Conservation (phyloP, 2,113 vertebrate genomes). For the Sylvicapra grimmia region DNA sequence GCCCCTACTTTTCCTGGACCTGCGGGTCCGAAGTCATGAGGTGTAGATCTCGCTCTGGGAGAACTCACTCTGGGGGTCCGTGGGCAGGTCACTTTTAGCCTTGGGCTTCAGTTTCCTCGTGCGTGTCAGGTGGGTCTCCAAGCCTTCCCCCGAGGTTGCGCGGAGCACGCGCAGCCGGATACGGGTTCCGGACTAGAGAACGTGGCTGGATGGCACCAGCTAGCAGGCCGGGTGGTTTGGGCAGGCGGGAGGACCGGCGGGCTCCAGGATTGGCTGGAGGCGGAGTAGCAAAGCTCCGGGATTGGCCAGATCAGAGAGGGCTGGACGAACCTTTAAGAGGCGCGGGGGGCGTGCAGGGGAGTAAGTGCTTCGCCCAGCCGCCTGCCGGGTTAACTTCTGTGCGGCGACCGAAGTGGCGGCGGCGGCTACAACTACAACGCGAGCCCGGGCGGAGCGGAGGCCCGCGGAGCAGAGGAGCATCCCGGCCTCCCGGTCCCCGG, state of each 20-base stretch:
- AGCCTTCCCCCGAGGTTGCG: background rate
- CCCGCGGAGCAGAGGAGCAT: slow-evolving; percentile 10
- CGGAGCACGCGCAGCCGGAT: background rate
- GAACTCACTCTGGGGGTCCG: slow-evolving; percentile 25
- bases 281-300: background rate
- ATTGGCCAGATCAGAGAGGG: background rate
- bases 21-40: background rate
- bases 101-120: slow-evolving; percentile 16
- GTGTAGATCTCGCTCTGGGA: background rate
- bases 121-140: background rate
- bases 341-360: slow-evolving; percentile 4
- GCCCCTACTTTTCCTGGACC: background rate
- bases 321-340: slow-evolving; percentile 54
- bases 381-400: background rate
- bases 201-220: background rate
- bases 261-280: slow-evolving; percentile 27
- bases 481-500: background rate
- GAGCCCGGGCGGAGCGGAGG: background rate
- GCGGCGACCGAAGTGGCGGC: background rate
- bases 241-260: background rate
- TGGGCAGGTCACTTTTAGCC: background rate
- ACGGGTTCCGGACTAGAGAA: slow-evolving; percentile 20
- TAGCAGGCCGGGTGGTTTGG: background rate
- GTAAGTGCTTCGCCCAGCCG: background rate
- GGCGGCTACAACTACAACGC: background rate